Base-by-base conservation (phyloP, 2,113 vertebrate genomes). In the Gobius niger region DNA sequence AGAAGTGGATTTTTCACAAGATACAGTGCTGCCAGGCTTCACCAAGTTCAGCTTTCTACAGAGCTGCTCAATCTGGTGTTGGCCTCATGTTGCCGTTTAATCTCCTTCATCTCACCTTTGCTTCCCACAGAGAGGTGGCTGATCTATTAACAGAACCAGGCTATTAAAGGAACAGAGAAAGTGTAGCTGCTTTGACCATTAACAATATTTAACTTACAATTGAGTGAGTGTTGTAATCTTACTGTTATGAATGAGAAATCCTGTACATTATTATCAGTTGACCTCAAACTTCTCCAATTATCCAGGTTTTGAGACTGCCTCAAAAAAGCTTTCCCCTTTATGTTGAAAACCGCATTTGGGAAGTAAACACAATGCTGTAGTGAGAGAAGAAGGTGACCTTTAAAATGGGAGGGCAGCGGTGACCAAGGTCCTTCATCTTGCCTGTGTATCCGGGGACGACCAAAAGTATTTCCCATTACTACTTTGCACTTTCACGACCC, bases 381-480 rank as follows among this genome's bases (percentile, higher is more conserved):
- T 18, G 24, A 60, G 13, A 60, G n/a, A 60, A 42, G 14, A 42
- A 7, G 24, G 7, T 60, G 57, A 60, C 57, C 57, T 60, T 60
- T 60, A 41, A 41, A 63, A 69, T 71, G 16, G 61, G 34, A 16
- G 6, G 60, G 5, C 53, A 64, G 74, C 57, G 65, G 67, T 47
- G 73, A 60, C 76, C 69, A 34, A 34, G 24, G 24, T 34, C 24
- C 24, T 34, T 4, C 24, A 34, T 34, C 24, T 34, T 34, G 3
- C 24, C 24, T 34, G 24, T 13, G 73, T 87, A 82, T 76, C 78
- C 80, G 67, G 42, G 82, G 72, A 67, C 42, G 69, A 78, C 65
- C 47, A 24, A 44, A 68, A 73, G 73, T 77, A 84, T 87, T 85
- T 77, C 70, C 73, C 66, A 70, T 82, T 72, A 70, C 76, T 47